Percentiles rank a stretch among this genome's conserved stretches.
phyloP scores from a whole-genome alignment of 2,797 vertebrate genomes.

The Dicrostonyx torquatus region DNA sequence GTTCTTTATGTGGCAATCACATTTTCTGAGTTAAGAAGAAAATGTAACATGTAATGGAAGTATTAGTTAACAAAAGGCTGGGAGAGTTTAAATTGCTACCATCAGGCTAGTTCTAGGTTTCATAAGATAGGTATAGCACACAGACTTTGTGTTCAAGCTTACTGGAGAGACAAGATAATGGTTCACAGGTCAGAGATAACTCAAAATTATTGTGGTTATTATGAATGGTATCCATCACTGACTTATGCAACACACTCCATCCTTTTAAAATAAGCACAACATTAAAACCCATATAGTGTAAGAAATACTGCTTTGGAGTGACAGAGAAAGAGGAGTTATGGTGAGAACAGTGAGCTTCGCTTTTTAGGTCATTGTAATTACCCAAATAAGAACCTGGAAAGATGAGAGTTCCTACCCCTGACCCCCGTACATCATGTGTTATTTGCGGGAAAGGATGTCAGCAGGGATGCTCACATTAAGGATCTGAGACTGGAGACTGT shows the following conservation, averaged over 20 bases:
- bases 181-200: slow-evolving; percentile 28
- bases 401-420: not conserved
- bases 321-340: slow-evolving; percentile 22
- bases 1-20: not conserved
- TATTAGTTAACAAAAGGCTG: not conserved
- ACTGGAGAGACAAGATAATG: not conserved
- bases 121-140: not conserved
- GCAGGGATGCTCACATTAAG: not conserved
- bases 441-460: not conserved
- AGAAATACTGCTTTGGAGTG: slow-evolving; percentile 49
- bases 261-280: slow-evolving; percentile 33
- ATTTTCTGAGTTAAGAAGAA: slow-evolving; percentile 34
- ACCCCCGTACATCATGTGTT: not conserved
- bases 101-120: not conserved
- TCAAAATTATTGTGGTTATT: not conserved
- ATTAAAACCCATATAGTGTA: slow-evolving; percentile 21
- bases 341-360: not conserved
- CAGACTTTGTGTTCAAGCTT: not conserved
- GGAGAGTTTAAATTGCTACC: not conserved
- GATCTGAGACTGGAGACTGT: not conserved
- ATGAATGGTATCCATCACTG: not conserved
- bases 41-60: slow-evolving; percentile 27
- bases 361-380: not conserved
- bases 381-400: not conserved
- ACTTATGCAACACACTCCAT: not conserved